Base-by-base conservation (phyloP, 37 sponge, comb jelly and placozoan species). In the Diacarnus erythraeanus region DNA sequence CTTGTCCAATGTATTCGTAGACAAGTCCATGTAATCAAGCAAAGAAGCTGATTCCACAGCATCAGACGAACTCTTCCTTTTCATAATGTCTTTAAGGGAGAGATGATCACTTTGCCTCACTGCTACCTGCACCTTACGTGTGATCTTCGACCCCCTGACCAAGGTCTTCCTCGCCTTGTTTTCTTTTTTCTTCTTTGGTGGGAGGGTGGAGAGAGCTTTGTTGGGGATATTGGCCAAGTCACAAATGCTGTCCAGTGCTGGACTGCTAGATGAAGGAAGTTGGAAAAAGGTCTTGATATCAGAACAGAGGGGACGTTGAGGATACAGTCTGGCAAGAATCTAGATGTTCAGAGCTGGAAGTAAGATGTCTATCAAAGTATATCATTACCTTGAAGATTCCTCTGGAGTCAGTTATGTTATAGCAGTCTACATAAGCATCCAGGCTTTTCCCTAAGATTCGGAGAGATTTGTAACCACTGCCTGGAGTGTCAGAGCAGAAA, bases 311-410 rank as follows among this genome's bases (percentile, higher is more conserved):
- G 59, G 34, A 31, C 59, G 22, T 20, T 27, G 25, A 31, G 39
- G 54, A 38, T 38, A 58, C 3, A 38, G 39, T 57, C 23, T 21
- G 26, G 57, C 30, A 42, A 27, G 31, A 23, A 68, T 22, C 42
- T 35, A 40, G 42, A 2, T 15, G 29, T 18, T 33, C 4, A 29
- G 26, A 23, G 31, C 4, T 17, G 43, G 22, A 22, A 17, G 57
- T 4, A 26, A 30, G 27, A 9, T n/a, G n/a, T n/a, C n/a, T n/a
- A n/a, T n/a, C n/a, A n/a, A n/a, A n/a, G n/a, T n/a, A n/a, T n/a
- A n/a, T n/a, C n/a, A n/a, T 8, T 60, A 84, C 85, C 66, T 85
- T 77, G 65, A 78, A 71, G 30, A 86, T 57, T 17, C 87, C 87
- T 3, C 27, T 59, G 17, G 74, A 35, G 29, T 66, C 64, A 33